Evolutionary conservation across 2,113 vertebrate species (phyloP).

Genomic region (Aythya baeri): DNA sequence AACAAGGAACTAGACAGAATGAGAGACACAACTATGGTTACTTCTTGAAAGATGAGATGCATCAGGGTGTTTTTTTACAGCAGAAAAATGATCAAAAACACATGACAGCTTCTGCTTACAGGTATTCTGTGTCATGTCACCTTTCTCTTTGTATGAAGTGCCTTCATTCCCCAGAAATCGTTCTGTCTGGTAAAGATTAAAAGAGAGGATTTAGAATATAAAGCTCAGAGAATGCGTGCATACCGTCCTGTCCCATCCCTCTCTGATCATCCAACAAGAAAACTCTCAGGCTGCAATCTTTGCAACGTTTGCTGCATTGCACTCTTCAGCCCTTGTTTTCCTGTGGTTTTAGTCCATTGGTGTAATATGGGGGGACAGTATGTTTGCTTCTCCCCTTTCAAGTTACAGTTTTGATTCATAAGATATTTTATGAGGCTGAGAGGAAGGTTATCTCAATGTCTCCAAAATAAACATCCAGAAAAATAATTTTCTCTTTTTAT

Average conservation of each 20-base stretch:
- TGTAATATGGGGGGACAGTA: background rate
- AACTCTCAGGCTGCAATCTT: background rate
- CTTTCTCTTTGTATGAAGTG: constrained; percentile 17
- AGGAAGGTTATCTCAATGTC: constrained; percentile 13
- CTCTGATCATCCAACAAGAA: constrained; percentile 8
- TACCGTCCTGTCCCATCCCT: background rate
- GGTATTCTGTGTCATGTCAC: constrained; percentile 31
- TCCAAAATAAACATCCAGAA: constrained; percentile 12
- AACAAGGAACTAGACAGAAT: constrained; percentile 20
- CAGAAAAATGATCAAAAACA: constrained; percentile 58
- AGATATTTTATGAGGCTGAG: background rate
- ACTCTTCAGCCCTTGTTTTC: background rate
- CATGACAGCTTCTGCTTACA: constrained; percentile 46
- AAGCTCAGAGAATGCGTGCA: background rate
- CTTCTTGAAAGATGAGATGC: constrained; percentile 37
- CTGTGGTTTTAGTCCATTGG: background rate
- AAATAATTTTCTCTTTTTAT: constrained; percentile 22
- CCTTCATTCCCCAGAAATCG: constrained; percentile 29
- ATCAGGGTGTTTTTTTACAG: constrained; percentile 11
- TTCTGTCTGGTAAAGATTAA: constrained; percentile 51
- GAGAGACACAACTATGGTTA: constrained; percentile 16
- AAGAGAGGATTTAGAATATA: constrained; percentile 62
- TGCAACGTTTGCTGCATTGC: background rate
- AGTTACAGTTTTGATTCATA: background rate
- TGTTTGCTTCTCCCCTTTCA: background rate